Conservation (phyloP, 2,113 vertebrate species). For the Eurypyga helias region DNA sequence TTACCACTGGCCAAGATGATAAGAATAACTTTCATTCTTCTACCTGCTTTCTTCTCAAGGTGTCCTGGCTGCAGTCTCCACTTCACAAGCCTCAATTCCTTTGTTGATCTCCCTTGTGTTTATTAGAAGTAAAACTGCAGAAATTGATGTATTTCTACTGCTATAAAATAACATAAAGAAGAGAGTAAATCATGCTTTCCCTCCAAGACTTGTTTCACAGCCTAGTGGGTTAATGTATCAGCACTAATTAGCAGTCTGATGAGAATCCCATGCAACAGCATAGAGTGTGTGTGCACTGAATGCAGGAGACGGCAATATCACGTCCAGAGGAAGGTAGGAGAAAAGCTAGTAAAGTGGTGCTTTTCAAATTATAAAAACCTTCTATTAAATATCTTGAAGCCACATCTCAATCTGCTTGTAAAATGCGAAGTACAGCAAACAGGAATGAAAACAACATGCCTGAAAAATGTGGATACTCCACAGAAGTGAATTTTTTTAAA, state of each 20-base stretch:
- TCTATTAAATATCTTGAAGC: neutral
- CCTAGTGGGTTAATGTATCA: conserved; percentile 9
- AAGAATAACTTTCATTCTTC: neutral
- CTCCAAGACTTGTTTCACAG: neutral
- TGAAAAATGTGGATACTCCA: neutral
- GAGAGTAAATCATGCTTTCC: neutral
- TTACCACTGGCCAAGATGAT: neutral
- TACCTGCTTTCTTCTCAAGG: neutral
- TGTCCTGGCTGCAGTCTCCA: neutral
- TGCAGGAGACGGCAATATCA: neutral
- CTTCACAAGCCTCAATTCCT: neutral
- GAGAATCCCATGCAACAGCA: neutral
- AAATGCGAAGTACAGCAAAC: neutral
- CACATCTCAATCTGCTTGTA: neutral
- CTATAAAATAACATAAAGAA: neutral
- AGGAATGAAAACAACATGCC: neutral
- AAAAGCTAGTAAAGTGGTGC: neutral
- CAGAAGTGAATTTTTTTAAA: neutral
- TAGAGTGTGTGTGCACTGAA: neutral
- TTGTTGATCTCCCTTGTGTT: neutral
- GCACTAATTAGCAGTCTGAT: conserved; percentile 32
- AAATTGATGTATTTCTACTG: neutral
- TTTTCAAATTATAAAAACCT: neutral
- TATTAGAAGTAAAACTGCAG: neutral
- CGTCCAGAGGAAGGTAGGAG: neutral